Evolutionary conservation across 2,113 vertebrate genomes (phyloP), one percentile per base, ranked within the genome.

Genomic region (Arothron firmamentum): DNA sequence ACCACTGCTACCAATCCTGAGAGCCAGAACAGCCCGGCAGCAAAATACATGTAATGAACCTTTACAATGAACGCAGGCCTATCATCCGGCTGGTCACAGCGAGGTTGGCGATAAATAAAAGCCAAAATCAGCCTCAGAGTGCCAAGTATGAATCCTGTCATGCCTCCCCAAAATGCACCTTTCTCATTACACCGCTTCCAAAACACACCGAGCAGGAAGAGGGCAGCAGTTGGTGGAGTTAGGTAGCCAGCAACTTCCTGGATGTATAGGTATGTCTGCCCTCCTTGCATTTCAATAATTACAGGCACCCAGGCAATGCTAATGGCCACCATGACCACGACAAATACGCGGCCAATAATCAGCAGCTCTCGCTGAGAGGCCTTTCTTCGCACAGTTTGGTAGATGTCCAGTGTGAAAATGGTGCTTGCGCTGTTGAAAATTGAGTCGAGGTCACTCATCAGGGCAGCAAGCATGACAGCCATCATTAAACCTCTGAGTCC

Each of bases 381-480:
- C 0, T 73, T 85, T 67, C 74, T 90, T 25, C 95, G 91, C 48
- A 94, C 46, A 5, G 92, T 95, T 46, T 96, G 92, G 90, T 99
- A 99, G 62, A 99, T 91, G 23, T 99, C 97, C 48, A 99, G 92
- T 0, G 97, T 99, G 87, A 99, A 99, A 72, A 99, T 98, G 70
- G 96, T 99, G 84, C 97, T 98, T 61, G 96, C 93, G 5, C 97
- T 99, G 87, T 99, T 99, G 72, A 99, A 99, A 73, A 99, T 98
- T 0, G 97, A 99, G 88, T 99, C 97, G 65, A 99, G 87, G 77
- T 99, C 97, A 69, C 97, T 99, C 96, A 99, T 99, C 17, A 99
- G 88, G 5, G 97, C 97, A 2, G 97, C 97, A 1, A 99, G 98
- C 96, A 99, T 98, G 51, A 99, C 97, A 0, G 97, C 96, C 96